Evolutionary conservation across 2,113 vertebrate genomes (phyloP), one percentile per base, ranked within the genome.

Genomic region (Stegostoma tigrinum): DNA sequence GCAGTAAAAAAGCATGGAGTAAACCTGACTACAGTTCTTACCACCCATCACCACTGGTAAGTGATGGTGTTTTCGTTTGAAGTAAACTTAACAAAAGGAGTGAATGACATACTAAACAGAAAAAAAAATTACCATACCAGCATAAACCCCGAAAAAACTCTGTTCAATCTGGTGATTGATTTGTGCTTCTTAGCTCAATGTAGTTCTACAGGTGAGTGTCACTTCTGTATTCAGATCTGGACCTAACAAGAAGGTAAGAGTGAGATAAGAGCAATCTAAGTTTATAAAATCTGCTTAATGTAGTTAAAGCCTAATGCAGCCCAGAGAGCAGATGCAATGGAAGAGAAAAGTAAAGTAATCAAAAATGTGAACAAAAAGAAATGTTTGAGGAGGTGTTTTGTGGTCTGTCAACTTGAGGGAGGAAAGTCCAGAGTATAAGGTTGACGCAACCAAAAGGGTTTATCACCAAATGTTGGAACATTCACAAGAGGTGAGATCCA

Each of bases 11-110:
- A 99, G 97, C 98, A 98, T 0, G 98, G 98, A 0, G 98, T 99
- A 96, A 99, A 97, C 97, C 98, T 99, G 96, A 99, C 98, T 75
- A 98, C 98, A 0, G 97, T 99, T 95, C 97, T 99, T 96, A 99
- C 99, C 61, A 99, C 99, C 0, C 99, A 99, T 96, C 99, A 99
- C 97, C 99, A 99, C 97, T 99, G 99, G 99, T 99, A 96, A 96
- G 97, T 93, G 23, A 23, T 7, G 24, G 55, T 0, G n/a, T 14
- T 17, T 83, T 80, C 34, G 23, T 23, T 38, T 6, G 21, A 91
- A 66, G 14, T 14, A 15, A 64, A 61, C 27, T 90, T 90, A 64
- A 34, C 5, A 61, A 34, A 27, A 15, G 86, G 86, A 91, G 4
- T 91, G 34, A 91, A 91, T 38, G 64, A 91, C n/a, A 91, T n/a